Evolutionary conservation across 2,113 vertebrate species (phyloP).

Genomic region (Sprattus sprattus): DNA sequence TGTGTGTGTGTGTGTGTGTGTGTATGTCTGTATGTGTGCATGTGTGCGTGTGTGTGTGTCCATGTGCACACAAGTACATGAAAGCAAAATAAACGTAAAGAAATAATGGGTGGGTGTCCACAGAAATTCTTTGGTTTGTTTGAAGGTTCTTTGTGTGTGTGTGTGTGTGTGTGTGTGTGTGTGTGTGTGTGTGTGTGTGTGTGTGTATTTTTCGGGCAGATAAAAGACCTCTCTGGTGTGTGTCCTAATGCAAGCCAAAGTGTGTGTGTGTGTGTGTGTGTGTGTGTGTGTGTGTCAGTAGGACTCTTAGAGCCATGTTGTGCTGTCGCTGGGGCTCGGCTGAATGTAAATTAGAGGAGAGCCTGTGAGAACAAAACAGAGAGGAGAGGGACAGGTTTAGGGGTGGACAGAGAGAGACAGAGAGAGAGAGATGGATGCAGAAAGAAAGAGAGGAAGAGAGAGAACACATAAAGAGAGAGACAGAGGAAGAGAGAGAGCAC

Average conservation of each 20-base stretch:
- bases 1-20: not conserved
- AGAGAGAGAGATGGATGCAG: too few species aligned
- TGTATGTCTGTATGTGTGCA: not conserved
- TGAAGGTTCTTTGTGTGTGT: too few species aligned
- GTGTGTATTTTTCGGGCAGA: not conserved
- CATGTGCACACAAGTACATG: too few species aligned
- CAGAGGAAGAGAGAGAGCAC: not conserved
- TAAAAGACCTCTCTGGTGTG: slow-evolving; percentile 11
- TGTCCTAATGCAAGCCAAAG: not conserved
- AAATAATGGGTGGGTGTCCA: too few species aligned
- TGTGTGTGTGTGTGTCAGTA: not conserved
- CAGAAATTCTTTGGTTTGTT: too few species aligned
- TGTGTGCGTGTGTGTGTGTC: not conserved
- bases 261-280: not conserved
- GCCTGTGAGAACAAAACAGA: not conserved
- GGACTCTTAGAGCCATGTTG: not conserved
- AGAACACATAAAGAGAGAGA: not conserved
- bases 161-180: not conserved
- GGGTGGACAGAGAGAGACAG: not conserved
- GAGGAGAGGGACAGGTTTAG: not conserved
- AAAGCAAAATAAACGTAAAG: too few species aligned
- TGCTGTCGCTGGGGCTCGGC: slow-evolving; percentile 3
- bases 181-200: slow-evolving; percentile 14
- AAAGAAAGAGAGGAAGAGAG: not conserved
- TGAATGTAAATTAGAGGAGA: slow-evolving; percentile 8